Conservation (phyloP, 2,113 vertebrate species). For the Festucalex cinctus region DNA sequence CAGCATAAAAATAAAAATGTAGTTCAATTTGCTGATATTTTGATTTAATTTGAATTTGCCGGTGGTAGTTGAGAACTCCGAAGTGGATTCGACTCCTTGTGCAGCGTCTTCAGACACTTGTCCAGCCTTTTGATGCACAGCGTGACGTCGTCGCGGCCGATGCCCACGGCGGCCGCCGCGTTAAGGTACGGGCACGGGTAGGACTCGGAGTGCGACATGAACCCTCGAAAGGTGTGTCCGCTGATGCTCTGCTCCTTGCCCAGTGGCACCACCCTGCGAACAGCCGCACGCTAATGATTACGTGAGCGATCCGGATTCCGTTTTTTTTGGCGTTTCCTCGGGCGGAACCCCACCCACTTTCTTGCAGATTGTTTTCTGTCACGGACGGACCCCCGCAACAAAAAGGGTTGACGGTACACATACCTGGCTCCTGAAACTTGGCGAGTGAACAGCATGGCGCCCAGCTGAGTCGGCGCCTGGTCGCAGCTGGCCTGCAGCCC, state of each 20-base stretch:
- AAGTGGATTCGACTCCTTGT: constrained; percentile 48
- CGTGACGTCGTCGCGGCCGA: constrained; percentile 85
- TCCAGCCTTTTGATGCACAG: constrained; percentile 89
- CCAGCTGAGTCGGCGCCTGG: constrained; percentile 85
- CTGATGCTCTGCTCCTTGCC: constrained; percentile 82
- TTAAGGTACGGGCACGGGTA: constrained; percentile 95
- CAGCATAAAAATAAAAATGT: not conserved
- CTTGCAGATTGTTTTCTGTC: not conserved
- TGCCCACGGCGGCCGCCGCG: constrained; percentile 89
- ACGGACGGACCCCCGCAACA: too few relatives aligned
- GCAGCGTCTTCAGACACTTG: constrained; percentile 84
- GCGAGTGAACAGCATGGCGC: constrained; percentile 97
- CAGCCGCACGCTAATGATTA: not conserved
- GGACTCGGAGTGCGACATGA: constrained; percentile 86
- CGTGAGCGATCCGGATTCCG: not conserved
- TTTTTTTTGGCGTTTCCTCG: not conserved
- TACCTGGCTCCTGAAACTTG: constrained; percentile 97
- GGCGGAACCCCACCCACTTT: too few relatives aligned
- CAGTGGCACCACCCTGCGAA: constrained; percentile 83
- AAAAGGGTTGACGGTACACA: constrained; percentile 15
- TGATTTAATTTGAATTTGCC: not conserved
- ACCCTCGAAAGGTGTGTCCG: constrained; percentile 86
- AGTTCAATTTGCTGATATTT: not conserved
- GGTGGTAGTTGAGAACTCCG: not conserved
- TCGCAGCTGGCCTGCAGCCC: constrained; percentile 71